Base-by-base conservation (phyloP, 2,113 vertebrate species). In the Puffinus mauretanicus region DNA sequence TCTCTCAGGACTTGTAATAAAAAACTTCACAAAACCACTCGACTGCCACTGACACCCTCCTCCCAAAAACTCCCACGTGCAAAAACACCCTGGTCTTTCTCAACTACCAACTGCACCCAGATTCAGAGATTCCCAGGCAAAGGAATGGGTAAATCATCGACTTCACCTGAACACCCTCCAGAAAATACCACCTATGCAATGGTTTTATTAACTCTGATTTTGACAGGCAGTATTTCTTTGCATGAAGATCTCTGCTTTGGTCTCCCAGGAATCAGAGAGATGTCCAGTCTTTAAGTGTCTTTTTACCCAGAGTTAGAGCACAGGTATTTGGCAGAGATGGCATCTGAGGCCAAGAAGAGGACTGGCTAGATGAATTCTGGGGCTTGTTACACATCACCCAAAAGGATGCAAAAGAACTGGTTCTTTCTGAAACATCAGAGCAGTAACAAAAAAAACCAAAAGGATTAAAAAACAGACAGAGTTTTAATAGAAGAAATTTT, bases 401-500 rank as follows among this genome's bases (percentile, higher is more conserved):
- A 25, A 79, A 60, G 32, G 34, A 52, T 0, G 15, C 11, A 60
- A 34, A 40, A 69, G 17, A 51, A 77, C n/a, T 3, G 16, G 19
- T 32, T 60, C 61, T 42, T 22, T 14, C 38, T 21, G n/a, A 55
- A 60, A 86, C 18, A 71, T 20, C 24, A 90, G 13, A 89, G 57
- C 16, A 42, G 55, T 5, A 51, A 46, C 27, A 81, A 42, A 51
- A 46, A 46, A 46, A 46, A 67, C n/a, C n/a, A 64, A 86, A 38
- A 19, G 6, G 7, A 51, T 19, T 66, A 2, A 40, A 65, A 54
- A 66, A n/a, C 0, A 0, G 34, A 13, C 26, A 38, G 25, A 40
- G 67, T 46, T 49, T 89, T 16, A 61, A 18, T 4, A 73, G 13
- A 52, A 52, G 16, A 58, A 36, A 44, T 44, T 32, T 42, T 25